Evolutionary conservation across 2,797 vertebrate species (phyloP).

Genomic region (Knipowitschia caucasica): DNA sequence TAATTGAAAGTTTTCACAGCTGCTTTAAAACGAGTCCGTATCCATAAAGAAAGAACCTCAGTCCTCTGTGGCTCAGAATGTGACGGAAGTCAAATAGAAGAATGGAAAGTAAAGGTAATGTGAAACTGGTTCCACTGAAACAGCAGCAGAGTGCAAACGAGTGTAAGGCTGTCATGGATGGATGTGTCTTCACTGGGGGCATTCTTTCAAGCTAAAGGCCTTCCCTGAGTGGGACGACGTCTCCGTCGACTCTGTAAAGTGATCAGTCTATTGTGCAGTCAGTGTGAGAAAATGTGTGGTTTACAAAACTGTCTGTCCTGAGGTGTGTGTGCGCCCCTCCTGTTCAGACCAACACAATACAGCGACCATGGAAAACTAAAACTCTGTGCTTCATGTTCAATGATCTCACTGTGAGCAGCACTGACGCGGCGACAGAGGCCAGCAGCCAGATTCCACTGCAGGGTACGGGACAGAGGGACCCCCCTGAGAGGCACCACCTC

Average conservation of each 20-base stretch:
- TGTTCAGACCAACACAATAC: constrained; percentile 38
- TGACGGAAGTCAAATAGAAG: constrained; percentile 35
- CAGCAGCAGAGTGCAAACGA: constrained; percentile 85
- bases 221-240: constrained; percentile 92
- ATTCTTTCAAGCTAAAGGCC: constrained; percentile 90
- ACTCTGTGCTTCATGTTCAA: constrained; percentile 65
- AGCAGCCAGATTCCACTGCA: constrained; percentile 15
- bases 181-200: constrained; percentile 82
- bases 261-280: constrained; percentile 90
- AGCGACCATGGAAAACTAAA: constrained; percentile 43
- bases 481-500: neutral
- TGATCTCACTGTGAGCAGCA: constrained; percentile 70
- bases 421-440: constrained; percentile 58
- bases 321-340: constrained; percentile 76
- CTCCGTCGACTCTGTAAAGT: constrained; percentile 84
- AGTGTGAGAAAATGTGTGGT: constrained; percentile 76
- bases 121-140: constrained; percentile 71
- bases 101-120: constrained; percentile 20
- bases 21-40: constrained; percentile 77
- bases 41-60: constrained; percentile 51
- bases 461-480: constrained; percentile 53
- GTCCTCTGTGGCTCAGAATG: constrained; percentile 40
- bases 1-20: constrained; percentile 64
- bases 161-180: constrained; percentile 84
- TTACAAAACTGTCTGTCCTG: constrained; percentile 79